Evolutionary conservation across 1,140 invertebrate species (phyloP).

Genomic region (Zeugodacus cucurbitae): DNA sequence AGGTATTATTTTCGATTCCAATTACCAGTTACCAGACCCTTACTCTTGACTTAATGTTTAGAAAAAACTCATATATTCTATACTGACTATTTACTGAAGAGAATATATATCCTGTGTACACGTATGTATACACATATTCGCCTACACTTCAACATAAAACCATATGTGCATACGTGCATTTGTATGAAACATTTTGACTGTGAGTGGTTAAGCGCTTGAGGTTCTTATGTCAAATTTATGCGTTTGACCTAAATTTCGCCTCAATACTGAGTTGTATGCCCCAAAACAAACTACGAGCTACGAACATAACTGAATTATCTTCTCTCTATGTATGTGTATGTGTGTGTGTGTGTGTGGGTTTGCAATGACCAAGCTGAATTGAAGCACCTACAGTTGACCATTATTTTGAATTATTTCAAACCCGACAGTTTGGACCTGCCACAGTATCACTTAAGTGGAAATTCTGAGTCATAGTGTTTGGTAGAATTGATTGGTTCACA

Average conservation of each 20-base stretch:
- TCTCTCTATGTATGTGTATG: background rate
- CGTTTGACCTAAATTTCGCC: conserved; percentile 19
- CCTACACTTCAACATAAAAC: background rate
- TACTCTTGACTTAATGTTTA: too few species aligned
- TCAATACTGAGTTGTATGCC: background rate
- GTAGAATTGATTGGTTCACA: background rate
- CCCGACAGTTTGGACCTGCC: background rate
- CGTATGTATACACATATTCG: background rate
- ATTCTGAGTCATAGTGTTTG: background rate
- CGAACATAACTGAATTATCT: background rate
- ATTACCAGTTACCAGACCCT: too few species aligned
- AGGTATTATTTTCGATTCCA: too few species aligned
- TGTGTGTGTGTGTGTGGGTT: background rate
- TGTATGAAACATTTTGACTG: background rate
- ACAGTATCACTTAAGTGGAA: conserved; percentile 28
- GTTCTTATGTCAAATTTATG: conserved; percentile 26
- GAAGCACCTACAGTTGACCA: background rate
- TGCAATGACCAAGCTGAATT: background rate
- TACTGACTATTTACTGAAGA: background rate
- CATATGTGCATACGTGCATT: background rate
- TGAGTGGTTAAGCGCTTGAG: background rate
- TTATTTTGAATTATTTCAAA: conserved; percentile 33
- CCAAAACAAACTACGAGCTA: background rate
- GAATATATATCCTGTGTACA: background rate
- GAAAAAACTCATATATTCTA: background rate